These are phyloP conservation scores for Echinometra lucunter DNA, from an alignment of 53 echinoderm and acorn worm species.

Conservation along the genomic window DNA sequence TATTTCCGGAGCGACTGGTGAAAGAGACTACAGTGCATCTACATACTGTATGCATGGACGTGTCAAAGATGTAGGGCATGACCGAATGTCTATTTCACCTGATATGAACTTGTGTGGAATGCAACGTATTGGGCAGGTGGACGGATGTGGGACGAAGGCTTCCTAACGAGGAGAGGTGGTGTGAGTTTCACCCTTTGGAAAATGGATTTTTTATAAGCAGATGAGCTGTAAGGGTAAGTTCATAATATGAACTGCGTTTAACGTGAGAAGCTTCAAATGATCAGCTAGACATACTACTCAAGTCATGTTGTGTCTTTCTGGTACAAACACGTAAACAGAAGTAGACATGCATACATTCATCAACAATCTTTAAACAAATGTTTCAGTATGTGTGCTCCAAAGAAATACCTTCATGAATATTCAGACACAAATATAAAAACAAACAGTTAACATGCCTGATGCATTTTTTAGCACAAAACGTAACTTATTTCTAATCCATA, in stretches of 20 bases:
- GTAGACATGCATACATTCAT: too few species aligned
- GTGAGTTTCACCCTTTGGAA: not conserved
- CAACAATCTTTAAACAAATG: too few species aligned
- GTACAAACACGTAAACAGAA: not conserved
- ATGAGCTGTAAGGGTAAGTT: not conserved
- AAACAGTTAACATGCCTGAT: too few species aligned
- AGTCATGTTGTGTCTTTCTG: not conserved
- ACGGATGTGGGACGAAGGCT: not conserved
- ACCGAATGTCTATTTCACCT: conserved; percentile 46
- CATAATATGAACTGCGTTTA: not conserved
- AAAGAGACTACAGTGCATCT: too few species aligned
- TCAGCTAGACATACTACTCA: not conserved
- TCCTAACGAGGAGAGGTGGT: not conserved
- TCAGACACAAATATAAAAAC: too few species aligned
- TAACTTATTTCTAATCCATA: too few species aligned
- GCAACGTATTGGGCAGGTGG: conserved; percentile 19
- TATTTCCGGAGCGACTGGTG: not conserved
- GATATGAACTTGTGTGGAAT: conserved; percentile 38
- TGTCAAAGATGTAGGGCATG: not conserved
- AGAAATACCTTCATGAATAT: too few species aligned
- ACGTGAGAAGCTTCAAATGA: not conserved
- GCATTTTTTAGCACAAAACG: too few species aligned
- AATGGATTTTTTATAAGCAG: not conserved
- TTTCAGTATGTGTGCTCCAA: too few species aligned
- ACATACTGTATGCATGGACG: not conserved